A percentile compares a stretch with the other conserved stretches of the same genome.
These are phyloP conservation scores for Parambassis ranga DNA, from an alignment of 2,797 vertebrate species.

Conservation along the genomic window DNA sequence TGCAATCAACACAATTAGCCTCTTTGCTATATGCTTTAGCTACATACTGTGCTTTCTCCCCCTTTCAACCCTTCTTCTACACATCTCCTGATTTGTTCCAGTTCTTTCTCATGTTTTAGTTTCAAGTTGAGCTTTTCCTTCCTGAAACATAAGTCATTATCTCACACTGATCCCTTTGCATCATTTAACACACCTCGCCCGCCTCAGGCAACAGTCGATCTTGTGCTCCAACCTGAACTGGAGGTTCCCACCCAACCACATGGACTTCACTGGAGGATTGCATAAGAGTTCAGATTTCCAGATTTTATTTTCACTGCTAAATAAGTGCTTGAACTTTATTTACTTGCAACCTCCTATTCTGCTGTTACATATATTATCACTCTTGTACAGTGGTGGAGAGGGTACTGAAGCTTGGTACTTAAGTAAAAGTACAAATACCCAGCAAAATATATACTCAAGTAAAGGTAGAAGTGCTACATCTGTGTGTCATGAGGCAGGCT, in stretches of 20 bases:
- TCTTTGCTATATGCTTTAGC: no score
- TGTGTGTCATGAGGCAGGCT: no score
- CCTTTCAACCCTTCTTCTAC: not conserved
- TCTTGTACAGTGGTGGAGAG: no score
- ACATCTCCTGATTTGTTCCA: not conserved
- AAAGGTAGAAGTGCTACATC: no score
- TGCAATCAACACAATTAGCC: no score
- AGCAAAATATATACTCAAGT: no score
- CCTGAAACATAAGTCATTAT: not conserved
- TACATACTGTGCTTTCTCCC: no score
- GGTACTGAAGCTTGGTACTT: no score
- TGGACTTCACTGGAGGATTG: not conserved
- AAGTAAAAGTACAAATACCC: no score
- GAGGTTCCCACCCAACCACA: not conserved
- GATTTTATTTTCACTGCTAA: not conserved
- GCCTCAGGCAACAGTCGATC: constrained; percentile 3
- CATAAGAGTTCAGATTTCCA: not conserved
- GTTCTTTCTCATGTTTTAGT: not conserved
- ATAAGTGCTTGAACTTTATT: no score
- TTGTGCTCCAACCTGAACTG: not conserved
- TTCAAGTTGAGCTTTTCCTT: not conserved
- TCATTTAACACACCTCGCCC: not conserved
- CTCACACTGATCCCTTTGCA: not conserved
- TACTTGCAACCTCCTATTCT: no score
- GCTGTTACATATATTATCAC: no score